Conservation (phyloP, 1,140 invertebrate species). For the Pygmarrhopalites habei region DNA sequence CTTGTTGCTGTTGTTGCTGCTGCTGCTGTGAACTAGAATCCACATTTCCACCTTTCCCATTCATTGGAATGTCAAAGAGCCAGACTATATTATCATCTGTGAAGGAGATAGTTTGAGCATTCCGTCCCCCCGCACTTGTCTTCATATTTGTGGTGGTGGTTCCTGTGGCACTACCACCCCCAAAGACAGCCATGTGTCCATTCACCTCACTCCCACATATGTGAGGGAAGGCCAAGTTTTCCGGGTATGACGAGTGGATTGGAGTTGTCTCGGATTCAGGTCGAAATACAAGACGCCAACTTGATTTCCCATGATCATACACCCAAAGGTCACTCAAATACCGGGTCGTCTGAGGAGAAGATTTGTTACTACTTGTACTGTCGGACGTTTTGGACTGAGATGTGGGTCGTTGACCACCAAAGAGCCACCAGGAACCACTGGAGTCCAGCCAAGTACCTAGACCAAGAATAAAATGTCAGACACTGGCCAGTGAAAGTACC, state of each 20-base stretch:
- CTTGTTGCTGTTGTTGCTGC: constrained; percentile 5
- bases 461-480: too few species aligned
- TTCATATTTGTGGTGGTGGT: background rate
- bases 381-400: background rate
- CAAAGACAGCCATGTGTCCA: constrained; percentile 25
- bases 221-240: constrained; percentile 26
- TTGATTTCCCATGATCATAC: constrained; percentile 11
- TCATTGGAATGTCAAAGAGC: constrained; percentile 29
- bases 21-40: constrained; percentile 1
- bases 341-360: background rate
- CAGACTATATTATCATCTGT: constrained; percentile 29
- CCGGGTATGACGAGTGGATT: constrained; percentile 22
- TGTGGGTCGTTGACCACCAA: constrained; percentile 26
- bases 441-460: constrained; percentile 27
- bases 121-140: constrained; percentile 2
- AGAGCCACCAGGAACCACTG: constrained; percentile 27
- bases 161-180: background rate
- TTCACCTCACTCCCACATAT: constrained; percentile 26
- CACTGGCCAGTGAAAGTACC: too few species aligned
- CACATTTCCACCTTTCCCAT: background rate
- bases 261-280: constrained; percentile 18
- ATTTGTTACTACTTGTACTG: background rate
- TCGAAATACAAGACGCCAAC: constrained; percentile 27
- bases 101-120: constrained; percentile 11
- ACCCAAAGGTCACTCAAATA: constrained; percentile 31